These are phyloP conservation scores for Trididemnum miniatum DNA, from an alignment of 23 tunicate species.

Conservation along the genomic window DNA sequence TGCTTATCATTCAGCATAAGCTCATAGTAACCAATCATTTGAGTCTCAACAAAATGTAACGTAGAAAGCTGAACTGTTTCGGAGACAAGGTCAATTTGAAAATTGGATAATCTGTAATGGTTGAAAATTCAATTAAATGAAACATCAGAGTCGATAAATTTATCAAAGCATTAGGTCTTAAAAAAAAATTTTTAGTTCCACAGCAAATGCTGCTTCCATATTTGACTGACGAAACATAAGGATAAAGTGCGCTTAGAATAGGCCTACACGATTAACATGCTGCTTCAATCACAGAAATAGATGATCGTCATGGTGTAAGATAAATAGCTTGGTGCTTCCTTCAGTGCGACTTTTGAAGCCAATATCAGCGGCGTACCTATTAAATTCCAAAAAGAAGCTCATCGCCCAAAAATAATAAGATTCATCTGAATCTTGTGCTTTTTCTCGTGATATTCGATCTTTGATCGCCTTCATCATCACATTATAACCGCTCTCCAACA, in stretches of 20 bases:
- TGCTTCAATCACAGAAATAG: too few species aligned
- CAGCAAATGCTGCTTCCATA: too few species aligned
- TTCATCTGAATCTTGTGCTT: constrained; percentile 88
- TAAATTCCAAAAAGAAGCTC: constrained; percentile 89
- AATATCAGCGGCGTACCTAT: too few species aligned
- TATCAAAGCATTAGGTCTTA: too few species aligned
- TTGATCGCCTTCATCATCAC: constrained; percentile 56
- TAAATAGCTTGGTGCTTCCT: too few species aligned
- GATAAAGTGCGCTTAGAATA: too few species aligned
- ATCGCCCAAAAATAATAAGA: constrained; percentile 85
- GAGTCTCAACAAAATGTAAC: constrained; percentile 76
- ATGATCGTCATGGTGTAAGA: too few species aligned
- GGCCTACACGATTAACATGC: too few species aligned
- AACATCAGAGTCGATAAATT: too few species aligned
- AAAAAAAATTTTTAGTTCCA: too few species aligned
- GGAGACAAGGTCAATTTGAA: constrained; percentile 70
- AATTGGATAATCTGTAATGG: constrained; percentile 41
- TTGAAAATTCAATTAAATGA: background rate
- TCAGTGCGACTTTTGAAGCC: too few species aligned
- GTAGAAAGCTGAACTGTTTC: constrained; percentile 84
- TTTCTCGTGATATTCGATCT: constrained; percentile 71
- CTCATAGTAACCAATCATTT: constrained; percentile 62
- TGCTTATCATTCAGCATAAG: constrained; percentile 84
- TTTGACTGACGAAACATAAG: too few species aligned
- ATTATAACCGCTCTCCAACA: constrained; percentile 81